Percentiles rank a stretch among this genome's conserved stretches.
Evolutionary conservation across 2,888 invertebrate species (phyloP).

Genomic region (Abrostola tripartita): DNA sequence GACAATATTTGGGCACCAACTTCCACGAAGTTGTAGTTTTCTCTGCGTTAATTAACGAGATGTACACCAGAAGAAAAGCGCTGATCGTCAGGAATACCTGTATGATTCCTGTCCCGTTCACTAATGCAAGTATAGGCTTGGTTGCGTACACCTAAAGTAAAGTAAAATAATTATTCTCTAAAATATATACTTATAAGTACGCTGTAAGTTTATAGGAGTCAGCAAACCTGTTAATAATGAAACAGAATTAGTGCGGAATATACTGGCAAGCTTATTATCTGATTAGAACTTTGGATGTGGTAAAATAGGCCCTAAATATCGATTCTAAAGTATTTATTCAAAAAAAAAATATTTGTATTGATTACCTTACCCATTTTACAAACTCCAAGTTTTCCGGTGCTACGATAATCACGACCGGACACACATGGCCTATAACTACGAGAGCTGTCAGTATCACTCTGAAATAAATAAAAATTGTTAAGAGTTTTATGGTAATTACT

Average conservation of each 20-base stretch:
- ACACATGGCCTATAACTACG: slow-evolving; percentile 44
- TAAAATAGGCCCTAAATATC: no score
- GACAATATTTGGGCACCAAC: slow-evolving; percentile 46
- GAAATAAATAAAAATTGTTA: slow-evolving; percentile 15
- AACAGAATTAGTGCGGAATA: no score
- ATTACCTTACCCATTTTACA: slow-evolving; percentile 56
- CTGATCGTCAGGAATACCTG: slow-evolving; percentile 64
- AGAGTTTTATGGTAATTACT: slow-evolving; percentile 1
- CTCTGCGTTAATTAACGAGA: slow-evolving; percentile 51
- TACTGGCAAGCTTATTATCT: no score
- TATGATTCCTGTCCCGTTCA: slow-evolving; percentile 57
- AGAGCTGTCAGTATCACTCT: slow-evolving; percentile 17
- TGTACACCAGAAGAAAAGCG: slow-evolving; percentile 61
- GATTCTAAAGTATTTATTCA: background rate
- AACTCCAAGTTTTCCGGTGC: slow-evolving; percentile 37
- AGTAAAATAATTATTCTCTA: no score
- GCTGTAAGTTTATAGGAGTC: no score
- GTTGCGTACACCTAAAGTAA: slow-evolving; percentile 28
- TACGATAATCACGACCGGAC: slow-evolving; percentile 9
- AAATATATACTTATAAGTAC: no score
- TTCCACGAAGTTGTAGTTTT: slow-evolving; percentile 47
- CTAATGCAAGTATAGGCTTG: slow-evolving; percentile 10
- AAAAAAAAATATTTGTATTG: background rate
- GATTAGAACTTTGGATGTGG: no score
- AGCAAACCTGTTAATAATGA: no score